Evolutionary conservation across 2,888 invertebrate genomes (phyloP).

Genomic region (Andrena dorsata): DNA sequence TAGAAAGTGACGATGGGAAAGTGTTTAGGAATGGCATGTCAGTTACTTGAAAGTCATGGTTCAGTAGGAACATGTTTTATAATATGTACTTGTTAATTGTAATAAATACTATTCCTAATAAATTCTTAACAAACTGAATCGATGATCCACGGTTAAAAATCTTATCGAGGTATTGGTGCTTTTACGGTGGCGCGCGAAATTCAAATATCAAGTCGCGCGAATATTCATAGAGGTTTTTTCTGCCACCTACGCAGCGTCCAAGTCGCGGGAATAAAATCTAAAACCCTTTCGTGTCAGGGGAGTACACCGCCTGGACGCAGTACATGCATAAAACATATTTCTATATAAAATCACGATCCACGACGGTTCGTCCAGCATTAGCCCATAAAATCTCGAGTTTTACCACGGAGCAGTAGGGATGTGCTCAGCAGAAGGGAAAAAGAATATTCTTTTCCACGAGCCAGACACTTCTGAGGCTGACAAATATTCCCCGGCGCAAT

Average conservation of each 20-base stretch:
- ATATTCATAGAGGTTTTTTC: slow-evolving; percentile 1
- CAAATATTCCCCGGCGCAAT: slow-evolving; percentile 46
- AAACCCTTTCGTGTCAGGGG: slow-evolving; percentile 74
- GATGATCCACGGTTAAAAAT: neutral
- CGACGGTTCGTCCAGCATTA: slow-evolving; percentile 72
- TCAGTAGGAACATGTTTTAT: too few relatives aligned
- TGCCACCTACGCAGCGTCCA: slow-evolving; percentile 56
- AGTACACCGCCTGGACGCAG: slow-evolving; percentile 58
- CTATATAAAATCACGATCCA: slow-evolving; percentile 79
- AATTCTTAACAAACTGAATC: neutral
- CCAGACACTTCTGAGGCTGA: slow-evolving; percentile 29
- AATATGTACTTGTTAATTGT: neutral
- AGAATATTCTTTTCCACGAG: slow-evolving; percentile 26
- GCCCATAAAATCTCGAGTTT: slow-evolving; percentile 81
- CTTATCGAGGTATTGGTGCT: neutral
- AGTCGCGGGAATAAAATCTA: slow-evolving; percentile 74
- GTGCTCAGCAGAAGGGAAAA: slow-evolving; percentile 7
- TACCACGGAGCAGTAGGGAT: slow-evolving; percentile 63
- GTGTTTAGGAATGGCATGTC: too few relatives aligned
- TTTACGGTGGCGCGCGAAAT: neutral
- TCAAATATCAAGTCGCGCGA: neutral
- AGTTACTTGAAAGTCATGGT: too few relatives aligned
- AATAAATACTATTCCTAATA: neutral
- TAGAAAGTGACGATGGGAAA: too few relatives aligned
- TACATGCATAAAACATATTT: slow-evolving; percentile 77